Evolutionary conservation across 1,140 invertebrate genomes (phyloP).

Genomic region (Apocrypta bakeri): DNA sequence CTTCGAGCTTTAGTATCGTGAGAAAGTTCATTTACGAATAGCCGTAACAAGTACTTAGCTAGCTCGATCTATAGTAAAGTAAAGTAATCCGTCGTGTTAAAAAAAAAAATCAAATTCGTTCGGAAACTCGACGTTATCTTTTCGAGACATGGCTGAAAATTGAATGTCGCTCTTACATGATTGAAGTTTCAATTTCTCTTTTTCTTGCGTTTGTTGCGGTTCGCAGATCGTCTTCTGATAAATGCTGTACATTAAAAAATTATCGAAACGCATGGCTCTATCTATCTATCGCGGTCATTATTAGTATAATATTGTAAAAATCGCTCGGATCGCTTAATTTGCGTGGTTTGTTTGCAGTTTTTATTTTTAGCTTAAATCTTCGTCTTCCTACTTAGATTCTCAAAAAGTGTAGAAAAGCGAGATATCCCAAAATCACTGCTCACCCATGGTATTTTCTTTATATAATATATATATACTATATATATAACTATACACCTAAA

Average conservation of each 20-base stretch:
- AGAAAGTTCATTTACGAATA: slow-evolving; percentile 9
- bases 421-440: slow-evolving; percentile 66
- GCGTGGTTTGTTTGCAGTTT: neutral
- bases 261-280: slow-evolving; percentile 24
- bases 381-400: slow-evolving; percentile 5
- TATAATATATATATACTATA: slow-evolving; percentile 57
- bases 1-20: slow-evolving; percentile 48
- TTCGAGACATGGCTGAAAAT: slow-evolving; percentile 1
- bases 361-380: too few relatives aligned
- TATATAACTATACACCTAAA: slow-evolving; percentile 69
- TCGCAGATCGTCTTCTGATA: neutral
- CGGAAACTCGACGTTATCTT: neutral
- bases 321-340: slow-evolving; percentile 13
- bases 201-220: neutral
- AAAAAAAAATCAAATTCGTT: neutral
- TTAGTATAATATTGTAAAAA: slow-evolving; percentile 32
- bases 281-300: neutral
- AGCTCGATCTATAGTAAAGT: neutral
- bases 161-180: neutral
- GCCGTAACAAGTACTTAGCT: neutral
- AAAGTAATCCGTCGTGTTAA: neutral
- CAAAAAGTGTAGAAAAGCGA: slow-evolving; percentile 36
- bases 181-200: too few relatives aligned
- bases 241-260: slow-evolving; percentile 39
- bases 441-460: slow-evolving; percentile 60